Evolutionary conservation across 2,888 invertebrate genomes (phyloP).

Genomic region (Cheilosia pagana): DNA sequence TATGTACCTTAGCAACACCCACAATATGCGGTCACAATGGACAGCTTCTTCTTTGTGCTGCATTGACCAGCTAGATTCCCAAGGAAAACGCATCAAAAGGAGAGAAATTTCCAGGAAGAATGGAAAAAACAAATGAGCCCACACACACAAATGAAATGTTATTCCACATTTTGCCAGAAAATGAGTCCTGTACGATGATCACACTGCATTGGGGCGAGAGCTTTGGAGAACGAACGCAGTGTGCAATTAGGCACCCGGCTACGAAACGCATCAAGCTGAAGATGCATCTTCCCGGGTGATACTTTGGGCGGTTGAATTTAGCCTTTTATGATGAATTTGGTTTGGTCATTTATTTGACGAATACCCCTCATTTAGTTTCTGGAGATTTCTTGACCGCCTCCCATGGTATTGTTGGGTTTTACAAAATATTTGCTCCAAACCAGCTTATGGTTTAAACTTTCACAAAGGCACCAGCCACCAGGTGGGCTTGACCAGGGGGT

Average conservation of each 20-base stretch:
- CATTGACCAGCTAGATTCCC: conserved; percentile 23
- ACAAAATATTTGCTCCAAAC: conserved; percentile 72
- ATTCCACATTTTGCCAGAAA: conserved; percentile 44
- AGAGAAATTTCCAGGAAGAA: conserved; percentile 1
- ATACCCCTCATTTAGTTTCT: conserved; percentile 61
- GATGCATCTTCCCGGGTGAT: conserved; percentile 12
- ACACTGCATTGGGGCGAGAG: conserved; percentile 12
- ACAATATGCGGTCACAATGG: conserved; percentile 25
- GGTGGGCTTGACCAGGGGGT: conserved; percentile 9
- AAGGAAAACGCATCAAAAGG: conserved; percentile 46
- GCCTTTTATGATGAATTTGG: conserved; percentile 72
- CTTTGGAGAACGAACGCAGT: conserved; percentile 3
- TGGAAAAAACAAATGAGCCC: conserved; percentile 13
- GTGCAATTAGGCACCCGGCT: conserved; percentile 63
- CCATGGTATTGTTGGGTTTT: conserved; percentile 49
- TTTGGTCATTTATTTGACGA: conserved; percentile 68
- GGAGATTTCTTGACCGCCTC: conserved; percentile 23
- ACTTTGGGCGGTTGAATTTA: conserved; percentile 62
- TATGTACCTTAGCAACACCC: conserved; percentile 57
- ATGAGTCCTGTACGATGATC: conserved; percentile 43
- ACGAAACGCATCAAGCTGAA: conserved; percentile 34
- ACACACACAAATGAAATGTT: conserved; percentile 59
- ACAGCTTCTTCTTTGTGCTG: conserved; percentile 24
- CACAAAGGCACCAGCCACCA: conserved; percentile 61
- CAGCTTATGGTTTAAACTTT: conserved; percentile 65